Conservation (phyloP, 2,888 invertebrate species). For the Heliconius ismenius region DNA sequence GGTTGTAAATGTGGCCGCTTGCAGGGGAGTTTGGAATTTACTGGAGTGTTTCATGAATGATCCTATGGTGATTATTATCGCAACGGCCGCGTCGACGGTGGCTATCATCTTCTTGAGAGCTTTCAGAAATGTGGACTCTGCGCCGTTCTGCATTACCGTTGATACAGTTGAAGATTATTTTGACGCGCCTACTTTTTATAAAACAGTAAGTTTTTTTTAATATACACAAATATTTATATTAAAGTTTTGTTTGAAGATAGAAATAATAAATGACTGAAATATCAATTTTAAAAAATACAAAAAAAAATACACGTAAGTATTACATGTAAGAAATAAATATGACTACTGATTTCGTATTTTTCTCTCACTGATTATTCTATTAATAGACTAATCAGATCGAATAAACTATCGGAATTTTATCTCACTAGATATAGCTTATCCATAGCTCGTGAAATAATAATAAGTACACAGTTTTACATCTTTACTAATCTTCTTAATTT, state of each 20-base stretch:
- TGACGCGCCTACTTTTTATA: conserved; percentile 88
- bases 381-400: background rate
- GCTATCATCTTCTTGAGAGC: conserved; percentile 84
- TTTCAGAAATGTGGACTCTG: conserved; percentile 86
- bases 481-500: no score
- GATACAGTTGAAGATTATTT: conserved; percentile 87
- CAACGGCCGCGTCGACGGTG: conserved; percentile 81
- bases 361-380: background rate
- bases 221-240: no score
- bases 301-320: no score
- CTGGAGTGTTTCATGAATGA: conserved; percentile 81
- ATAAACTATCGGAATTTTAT: background rate
- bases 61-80: conserved; percentile 73
- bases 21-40: conserved; percentile 88
- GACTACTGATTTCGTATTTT: background rate
- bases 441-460: background rate
- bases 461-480: no score
- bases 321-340: background rate
- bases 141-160: conserved; percentile 86
- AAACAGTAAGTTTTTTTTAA: conserved; percentile 76
- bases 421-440: no score
- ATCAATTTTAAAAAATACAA: no score
- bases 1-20: conserved; percentile 88
- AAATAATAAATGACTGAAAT: no score
- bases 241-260: no score